A percentile compares a stretch with the other conserved stretches of the same genome.
Evolutionary conservation across 2,113 vertebrate genomes (phyloP).

Genomic region (Rattus rattus): DNA sequence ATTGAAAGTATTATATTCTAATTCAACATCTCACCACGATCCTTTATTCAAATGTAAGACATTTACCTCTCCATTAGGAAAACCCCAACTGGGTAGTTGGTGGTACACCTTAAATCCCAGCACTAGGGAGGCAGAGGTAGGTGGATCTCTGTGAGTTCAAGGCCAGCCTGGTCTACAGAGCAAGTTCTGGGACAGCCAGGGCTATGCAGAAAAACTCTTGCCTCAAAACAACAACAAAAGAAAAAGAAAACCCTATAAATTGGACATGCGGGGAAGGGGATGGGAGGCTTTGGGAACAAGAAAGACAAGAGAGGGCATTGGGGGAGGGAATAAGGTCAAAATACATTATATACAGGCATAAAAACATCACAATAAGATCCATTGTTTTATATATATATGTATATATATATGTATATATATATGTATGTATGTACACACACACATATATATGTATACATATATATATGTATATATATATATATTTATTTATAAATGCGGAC

Average conservation of each 20-base stretch:
- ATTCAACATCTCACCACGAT: not conserved
- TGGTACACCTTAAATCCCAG: not conserved
- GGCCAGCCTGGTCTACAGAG: not conserved
- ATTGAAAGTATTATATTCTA: not conserved
- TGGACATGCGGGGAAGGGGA: not conserved
- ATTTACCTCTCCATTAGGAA: not conserved
- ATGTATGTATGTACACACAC: too few species aligned
- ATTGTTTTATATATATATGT: not conserved
- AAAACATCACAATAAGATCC: not conserved
- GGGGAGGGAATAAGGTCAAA: not conserved
- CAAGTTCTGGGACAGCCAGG: not conserved
- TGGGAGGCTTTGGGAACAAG: not conserved
- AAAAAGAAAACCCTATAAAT: not conserved
- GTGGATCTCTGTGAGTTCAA: not conserved
- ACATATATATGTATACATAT: too few species aligned
- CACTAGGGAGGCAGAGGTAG: not conserved
- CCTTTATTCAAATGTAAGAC: conserved; percentile 10
- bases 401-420: too few species aligned
- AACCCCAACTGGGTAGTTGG: not conserved
- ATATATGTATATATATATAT: too few species aligned
- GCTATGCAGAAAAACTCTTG: not conserved
- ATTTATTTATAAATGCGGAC: not conserved
- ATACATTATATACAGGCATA: not conserved
- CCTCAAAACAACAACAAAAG: not conserved
- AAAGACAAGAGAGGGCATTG: not conserved